phyloP scores from a whole-genome alignment of 1,140 invertebrate genomes.

The Anthonomus grandis region DNA sequence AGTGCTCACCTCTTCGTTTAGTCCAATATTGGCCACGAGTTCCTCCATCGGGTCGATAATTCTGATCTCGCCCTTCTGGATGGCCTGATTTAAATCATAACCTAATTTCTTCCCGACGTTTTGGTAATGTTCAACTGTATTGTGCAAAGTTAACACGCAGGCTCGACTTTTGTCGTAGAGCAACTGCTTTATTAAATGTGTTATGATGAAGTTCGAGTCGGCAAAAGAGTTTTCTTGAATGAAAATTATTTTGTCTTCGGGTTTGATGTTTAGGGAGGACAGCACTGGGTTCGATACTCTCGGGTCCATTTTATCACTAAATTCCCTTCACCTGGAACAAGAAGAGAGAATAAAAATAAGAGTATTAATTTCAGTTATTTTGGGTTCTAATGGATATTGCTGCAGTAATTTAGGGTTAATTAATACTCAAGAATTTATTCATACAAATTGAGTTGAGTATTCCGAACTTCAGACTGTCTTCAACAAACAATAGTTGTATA shows the following conservation, averaged over 20 bases:
- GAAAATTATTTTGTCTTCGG: conserved; percentile 54
- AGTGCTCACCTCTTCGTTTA: conserved; percentile 35
- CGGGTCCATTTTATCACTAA: conserved; percentile 27
- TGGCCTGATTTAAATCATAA: conserved; percentile 61
- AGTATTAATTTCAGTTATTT: too few relatives aligned
- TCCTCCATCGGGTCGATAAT: conserved; percentile 57
- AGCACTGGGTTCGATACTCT: conserved; percentile 32
- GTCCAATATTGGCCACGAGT: conserved; percentile 49
- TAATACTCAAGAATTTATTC: too few relatives aligned
- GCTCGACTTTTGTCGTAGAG: conserved; percentile 52
- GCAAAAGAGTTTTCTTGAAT: conserved; percentile 65
- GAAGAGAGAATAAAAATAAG: too few relatives aligned
- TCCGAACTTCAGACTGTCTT: too few relatives aligned
- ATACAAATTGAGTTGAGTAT: too few relatives aligned
- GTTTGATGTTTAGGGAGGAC: conserved; percentile 41
- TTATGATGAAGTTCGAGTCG: conserved; percentile 67
- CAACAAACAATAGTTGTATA: too few relatives aligned
- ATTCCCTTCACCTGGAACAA: conserved; percentile 21
- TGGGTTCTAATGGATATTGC: too few relatives aligned
- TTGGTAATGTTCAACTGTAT: conserved; percentile 67
- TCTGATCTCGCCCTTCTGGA: conserved; percentile 53
- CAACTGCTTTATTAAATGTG: conserved; percentile 58
- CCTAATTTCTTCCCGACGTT: conserved; percentile 69
- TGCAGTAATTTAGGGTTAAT: too few relatives aligned
- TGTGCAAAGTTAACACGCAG: conserved; percentile 65